A percentile compares a stretch with the other conserved stretches of the same genome.
Evolutionary conservation across 2,797 vertebrate genomes (phyloP).

Genomic region (Cirrhinus molitorella): DNA sequence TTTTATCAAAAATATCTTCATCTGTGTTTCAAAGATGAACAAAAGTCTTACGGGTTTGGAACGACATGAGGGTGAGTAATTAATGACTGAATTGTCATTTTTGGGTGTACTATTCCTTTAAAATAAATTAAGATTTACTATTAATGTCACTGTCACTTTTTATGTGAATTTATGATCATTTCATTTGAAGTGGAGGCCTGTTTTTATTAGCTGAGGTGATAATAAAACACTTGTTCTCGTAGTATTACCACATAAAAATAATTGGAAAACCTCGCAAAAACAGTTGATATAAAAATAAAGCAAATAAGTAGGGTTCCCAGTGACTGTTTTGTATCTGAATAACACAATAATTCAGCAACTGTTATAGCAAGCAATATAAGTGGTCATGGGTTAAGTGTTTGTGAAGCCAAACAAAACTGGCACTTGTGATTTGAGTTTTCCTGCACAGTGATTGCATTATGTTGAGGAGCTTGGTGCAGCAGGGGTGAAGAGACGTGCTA

Average conservation of each 20-base stretch:
- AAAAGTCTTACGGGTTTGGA: no score
- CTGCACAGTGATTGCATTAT: slow-evolving; percentile 53
- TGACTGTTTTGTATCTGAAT: slow-evolving; percentile 47
- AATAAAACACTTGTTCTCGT: not conserved
- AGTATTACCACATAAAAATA: not conserved
- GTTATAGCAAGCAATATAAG: slow-evolving; percentile 36
- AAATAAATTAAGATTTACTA: not conserved
- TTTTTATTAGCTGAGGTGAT: not conserved
- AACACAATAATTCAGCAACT: slow-evolving; percentile 14
- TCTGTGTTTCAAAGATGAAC: no score
- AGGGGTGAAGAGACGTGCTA: slow-evolving; percentile 23
- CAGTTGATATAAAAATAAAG: not conserved
- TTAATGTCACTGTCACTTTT: not conserved
- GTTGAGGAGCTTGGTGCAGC: slow-evolving; percentile 38
- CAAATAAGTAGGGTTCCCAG: not conserved
- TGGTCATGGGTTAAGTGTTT: slow-evolving; percentile 45
- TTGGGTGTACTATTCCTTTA: not conserved
- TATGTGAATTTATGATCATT: not conserved
- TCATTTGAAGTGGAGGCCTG: not conserved
- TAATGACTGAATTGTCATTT: no score
- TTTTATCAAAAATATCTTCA: no score
- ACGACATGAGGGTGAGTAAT: no score
- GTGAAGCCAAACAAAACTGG: slow-evolving; percentile 53
- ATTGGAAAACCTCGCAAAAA: not conserved
- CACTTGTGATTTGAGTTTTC: slow-evolving; percentile 50